Conservation (phyloP, 2,113 vertebrate species). For the Holacanthus passer region DNA sequence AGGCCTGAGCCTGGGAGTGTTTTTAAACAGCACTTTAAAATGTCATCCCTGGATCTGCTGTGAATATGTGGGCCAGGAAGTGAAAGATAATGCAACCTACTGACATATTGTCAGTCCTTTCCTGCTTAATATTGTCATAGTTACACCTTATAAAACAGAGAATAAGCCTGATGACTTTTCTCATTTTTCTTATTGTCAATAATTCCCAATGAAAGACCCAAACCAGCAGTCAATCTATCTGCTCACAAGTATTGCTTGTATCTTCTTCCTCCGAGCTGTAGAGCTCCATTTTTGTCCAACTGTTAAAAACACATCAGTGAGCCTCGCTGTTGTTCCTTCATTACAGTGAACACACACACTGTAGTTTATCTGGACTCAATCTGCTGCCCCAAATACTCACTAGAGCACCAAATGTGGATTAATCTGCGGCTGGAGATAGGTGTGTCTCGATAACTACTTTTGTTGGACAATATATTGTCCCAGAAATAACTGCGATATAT, state of each 20-base stretch:
- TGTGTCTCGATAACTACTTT: no score
- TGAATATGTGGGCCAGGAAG: not conserved
- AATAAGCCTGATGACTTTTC: not conserved
- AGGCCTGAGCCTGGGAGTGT: not conserved
- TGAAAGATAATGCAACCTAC: not conserved
- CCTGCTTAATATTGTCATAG: not conserved
- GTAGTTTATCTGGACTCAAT: not conserved
- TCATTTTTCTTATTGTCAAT: not conserved
- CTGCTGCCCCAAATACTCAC: not conserved
- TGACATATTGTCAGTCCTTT: not conserved
- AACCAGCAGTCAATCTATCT: no score
- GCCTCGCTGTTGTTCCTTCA: not conserved
- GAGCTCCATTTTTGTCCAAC: no score
- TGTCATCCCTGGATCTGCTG: not conserved
- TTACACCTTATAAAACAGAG: no score
- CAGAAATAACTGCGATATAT: no score
- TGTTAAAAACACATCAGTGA: no score
- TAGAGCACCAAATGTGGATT: not conserved
- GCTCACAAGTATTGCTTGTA: no score
- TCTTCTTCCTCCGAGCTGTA: not conserved
- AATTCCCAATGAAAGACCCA: not conserved
- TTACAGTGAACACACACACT: not conserved
- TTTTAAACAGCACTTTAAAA: not conserved
- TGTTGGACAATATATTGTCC: no score
- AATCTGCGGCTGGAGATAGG: not conserved